Base-by-base conservation (phyloP, 2,888 invertebrate species). In the Sussaba pulchella region DNA sequence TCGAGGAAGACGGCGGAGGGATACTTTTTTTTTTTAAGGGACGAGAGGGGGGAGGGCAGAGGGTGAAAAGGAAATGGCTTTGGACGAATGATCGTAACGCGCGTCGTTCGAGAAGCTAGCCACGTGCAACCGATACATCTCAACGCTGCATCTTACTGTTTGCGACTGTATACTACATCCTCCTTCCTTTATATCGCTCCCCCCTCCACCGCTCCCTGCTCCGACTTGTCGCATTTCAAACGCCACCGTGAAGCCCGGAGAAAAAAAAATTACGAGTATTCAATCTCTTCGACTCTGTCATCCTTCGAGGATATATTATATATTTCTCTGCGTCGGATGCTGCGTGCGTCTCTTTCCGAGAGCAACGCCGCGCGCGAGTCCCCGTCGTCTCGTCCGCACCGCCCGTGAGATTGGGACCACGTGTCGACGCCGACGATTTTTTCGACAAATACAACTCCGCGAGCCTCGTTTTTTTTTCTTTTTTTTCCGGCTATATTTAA, bases 51-150 rank as follows among this genome's bases (percentile, higher is more conserved):
- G 78, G 82, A 84, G 77, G 31, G 64, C 57, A 69, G 57, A 66
- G 59, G 64, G 81, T 63, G 83, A 72, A 85, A 82, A 86, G 88
- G 86, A 87, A 86, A 86, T 82, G 85, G 82, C 70, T 70, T 87
- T 86, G 86, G 87, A 87, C 85, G 85, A 87, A 85, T 84, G 89
- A 91, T 90, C 87, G 88, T 86, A 90, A 83, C 85, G 83, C 77
- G 81, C 81, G 82, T 83, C 85, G 84, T 77, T 70, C 61, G 74
- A 86, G 87, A 83, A 81, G 54, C 79, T 71, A 84, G 79, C 87
- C 89, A 90, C 88, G 88, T 89, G 90, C 88, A 89, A 88, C 87
- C 91, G 88, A 90, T 91, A 89, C 87, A 87, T 90, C 89, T 91
- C 88, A 87, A 87, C 89, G 89, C 2, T 57, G n/a, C n/a, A n/a